A percentile compares a stretch with the other conserved stretches of the same genome.
Conservation (phyloP, 2,797 vertebrate genomes). For the Phalanger gymnotis region DNA sequence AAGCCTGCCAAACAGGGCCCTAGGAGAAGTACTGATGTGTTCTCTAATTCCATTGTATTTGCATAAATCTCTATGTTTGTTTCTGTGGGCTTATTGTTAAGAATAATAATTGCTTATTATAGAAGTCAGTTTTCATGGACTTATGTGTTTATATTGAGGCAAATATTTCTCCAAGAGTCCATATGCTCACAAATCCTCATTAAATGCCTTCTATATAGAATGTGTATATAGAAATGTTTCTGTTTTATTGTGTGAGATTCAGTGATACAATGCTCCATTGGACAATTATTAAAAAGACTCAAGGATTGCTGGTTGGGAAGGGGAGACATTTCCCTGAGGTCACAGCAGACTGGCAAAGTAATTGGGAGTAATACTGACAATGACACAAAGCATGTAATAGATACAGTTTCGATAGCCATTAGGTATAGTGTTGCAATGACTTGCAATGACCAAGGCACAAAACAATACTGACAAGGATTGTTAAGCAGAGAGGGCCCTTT, state of each 20-base stretch:
- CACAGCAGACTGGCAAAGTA: background rate
- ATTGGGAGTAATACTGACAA: background rate
- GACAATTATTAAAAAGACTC: background rate
- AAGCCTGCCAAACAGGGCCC: background rate
- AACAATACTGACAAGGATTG: background rate
- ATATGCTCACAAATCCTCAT: background rate
- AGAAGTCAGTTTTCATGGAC: background rate
- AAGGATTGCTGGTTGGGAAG: background rate
- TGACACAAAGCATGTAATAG: background rate
- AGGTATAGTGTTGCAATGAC: background rate
- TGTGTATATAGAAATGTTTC: background rate
- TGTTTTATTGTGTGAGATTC: background rate
- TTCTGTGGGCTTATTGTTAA: background rate
- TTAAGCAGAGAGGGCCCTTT: background rate
- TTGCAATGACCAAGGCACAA: background rate
- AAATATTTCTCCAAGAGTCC: background rate
- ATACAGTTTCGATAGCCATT: background rate
- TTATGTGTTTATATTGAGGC: background rate
- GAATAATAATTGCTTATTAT: background rate
- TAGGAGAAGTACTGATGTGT: background rate
- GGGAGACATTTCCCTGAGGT: background rate
- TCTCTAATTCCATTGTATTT: background rate
- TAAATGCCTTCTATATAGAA: background rate
- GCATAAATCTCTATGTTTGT: background rate
- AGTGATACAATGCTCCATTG: background rate